These are phyloP conservation scores for Stenolophus ochropezus DNA, from an alignment of 2,888 invertebrate species.

Conservation along the genomic window DNA sequence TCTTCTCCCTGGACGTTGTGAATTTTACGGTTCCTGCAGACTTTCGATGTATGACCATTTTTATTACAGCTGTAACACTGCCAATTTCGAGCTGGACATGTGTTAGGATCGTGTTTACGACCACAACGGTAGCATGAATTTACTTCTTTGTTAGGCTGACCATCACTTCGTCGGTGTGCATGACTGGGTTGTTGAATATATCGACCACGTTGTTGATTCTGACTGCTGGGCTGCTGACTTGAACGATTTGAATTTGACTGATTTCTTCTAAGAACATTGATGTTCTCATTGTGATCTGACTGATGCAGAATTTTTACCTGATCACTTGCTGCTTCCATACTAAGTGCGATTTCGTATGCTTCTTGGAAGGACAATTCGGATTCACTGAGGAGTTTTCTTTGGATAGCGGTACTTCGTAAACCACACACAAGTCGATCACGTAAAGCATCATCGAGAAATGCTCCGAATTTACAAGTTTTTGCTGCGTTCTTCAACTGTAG, in stretches of 20 bases:
- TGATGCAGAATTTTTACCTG: conserved; percentile 39
- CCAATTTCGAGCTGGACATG: conserved; percentile 42
- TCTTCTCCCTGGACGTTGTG: background rate
- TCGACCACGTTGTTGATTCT: background rate
- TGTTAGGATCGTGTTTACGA: conserved; percentile 1
- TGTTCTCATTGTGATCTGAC: background rate
- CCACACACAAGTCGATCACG: conserved; percentile 65
- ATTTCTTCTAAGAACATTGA: too few relatives aligned
- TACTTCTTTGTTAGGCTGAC: background rate
- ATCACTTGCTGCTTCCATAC: conserved; percentile 58
- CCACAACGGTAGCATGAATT: background rate
- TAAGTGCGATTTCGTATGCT: conserved; percentile 58
- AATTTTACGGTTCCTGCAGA: background rate
- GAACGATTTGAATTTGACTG: background rate
- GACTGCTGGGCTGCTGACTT: background rate
- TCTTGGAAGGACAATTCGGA: conserved; percentile 59
- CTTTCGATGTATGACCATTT: conserved; percentile 22
- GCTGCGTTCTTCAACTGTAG: conserved; percentile 64
- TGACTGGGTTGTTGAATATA: background rate
- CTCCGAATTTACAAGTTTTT: conserved; percentile 64
- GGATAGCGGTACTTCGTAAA: conserved; percentile 60
- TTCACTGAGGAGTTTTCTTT: conserved; percentile 62
- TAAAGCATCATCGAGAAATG: conserved; percentile 64
- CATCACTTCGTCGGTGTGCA: background rate
- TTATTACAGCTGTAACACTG: conserved; percentile 42